Conservation (phyloP, 2,113 vertebrate species). For the Gambusia affinis region DNA sequence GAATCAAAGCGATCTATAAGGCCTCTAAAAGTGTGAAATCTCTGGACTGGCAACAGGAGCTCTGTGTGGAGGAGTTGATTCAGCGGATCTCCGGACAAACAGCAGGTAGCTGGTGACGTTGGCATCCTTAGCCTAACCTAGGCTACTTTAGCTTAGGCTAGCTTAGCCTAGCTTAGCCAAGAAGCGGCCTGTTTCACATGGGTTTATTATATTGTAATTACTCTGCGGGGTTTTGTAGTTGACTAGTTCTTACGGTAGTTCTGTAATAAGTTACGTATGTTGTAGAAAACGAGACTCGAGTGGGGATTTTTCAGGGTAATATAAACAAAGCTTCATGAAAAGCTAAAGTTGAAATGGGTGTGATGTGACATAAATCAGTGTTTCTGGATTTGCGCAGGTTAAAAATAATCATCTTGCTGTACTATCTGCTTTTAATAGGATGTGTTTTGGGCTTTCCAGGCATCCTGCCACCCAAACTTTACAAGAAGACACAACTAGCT, state of each 20-base stretch:
- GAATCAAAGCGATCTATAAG: constrained; percentile 2
- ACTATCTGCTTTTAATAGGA: background rate
- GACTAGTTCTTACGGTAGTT: background rate
- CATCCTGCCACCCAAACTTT: background rate
- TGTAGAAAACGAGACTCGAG: background rate
- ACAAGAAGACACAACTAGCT: background rate
- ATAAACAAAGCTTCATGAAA: background rate
- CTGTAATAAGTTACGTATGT: background rate
- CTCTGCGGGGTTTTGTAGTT: background rate
- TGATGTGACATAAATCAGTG: background rate
- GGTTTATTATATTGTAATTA: background rate
- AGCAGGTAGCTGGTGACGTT: constrained; percentile 49
- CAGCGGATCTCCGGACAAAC: constrained; percentile 17
- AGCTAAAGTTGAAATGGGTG: constrained; percentile 1
- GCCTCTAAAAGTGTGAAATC: background rate
- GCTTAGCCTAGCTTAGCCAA: constrained; percentile 24
- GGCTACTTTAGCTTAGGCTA: constrained; percentile 20
- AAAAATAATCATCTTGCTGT: background rate
- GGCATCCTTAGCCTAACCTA: constrained; percentile 54
- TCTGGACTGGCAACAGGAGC: background rate
- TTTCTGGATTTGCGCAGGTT: background rate
- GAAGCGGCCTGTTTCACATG: constrained; percentile 17
- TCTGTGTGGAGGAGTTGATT: background rate
- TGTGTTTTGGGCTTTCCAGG: no score
- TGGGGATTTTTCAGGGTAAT: background rate